Evolutionary conservation across 2,113 vertebrate genomes (phyloP).

Genomic region (Cephalopterus ornatus): DNA sequence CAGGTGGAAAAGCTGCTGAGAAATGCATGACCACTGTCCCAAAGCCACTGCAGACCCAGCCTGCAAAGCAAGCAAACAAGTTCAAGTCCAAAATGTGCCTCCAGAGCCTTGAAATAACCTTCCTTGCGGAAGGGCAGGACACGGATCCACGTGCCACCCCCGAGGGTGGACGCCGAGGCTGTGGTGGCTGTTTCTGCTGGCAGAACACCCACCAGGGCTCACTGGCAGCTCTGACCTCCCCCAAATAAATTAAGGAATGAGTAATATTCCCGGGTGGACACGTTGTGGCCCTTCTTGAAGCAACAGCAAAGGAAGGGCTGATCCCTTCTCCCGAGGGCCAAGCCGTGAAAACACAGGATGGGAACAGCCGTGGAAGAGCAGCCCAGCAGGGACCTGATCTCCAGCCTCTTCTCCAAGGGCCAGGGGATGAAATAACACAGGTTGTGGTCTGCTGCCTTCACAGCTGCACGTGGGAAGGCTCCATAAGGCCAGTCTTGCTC

Average conservation of each 20-base stretch:
- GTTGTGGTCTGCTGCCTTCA: background rate
- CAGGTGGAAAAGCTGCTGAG: background rate
- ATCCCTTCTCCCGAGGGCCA: background rate
- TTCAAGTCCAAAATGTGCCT: background rate
- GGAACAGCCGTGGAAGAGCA: background rate
- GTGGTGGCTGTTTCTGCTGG: background rate
- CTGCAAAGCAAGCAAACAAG: background rate
- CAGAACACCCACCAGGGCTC: background rate
- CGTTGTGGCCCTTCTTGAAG: background rate
- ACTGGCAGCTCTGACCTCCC: background rate
- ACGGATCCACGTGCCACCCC: background rate
- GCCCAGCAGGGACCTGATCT: background rate
- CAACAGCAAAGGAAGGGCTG: background rate
- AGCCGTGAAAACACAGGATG: background rate
- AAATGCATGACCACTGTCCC: constrained; percentile 43
- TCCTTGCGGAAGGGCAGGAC: background rate
- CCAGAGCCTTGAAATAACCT: background rate
- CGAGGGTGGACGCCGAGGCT: background rate
- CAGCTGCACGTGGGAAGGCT: background rate
- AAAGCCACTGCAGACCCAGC: background rate
- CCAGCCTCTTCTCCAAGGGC: background rate
- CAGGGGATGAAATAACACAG: background rate
- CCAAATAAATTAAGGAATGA: background rate
- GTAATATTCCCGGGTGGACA: background rate
- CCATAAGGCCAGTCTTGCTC: background rate